Percentiles rank a stretch among this genome's conserved stretches.
Conservation (phyloP, 2,797 vertebrate genomes). For the Sebastes nivosus region DNA sequence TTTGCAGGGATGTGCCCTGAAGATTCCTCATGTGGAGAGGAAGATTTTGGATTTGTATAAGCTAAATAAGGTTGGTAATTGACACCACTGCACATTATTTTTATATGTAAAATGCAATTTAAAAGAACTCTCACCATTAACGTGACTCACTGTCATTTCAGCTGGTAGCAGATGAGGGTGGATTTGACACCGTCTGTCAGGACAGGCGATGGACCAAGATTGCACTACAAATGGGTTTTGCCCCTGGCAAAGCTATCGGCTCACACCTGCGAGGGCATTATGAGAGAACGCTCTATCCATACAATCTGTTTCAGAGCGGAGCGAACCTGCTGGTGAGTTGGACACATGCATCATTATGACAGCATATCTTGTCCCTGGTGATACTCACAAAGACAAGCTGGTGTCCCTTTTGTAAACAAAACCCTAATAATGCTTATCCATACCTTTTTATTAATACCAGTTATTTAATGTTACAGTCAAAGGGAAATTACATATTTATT, state of each 20-base stretch:
- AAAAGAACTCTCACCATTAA: not conserved
- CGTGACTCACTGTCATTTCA: conserved; percentile 54
- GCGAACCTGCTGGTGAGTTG: conserved; percentile 92
- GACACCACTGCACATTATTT: not conserved
- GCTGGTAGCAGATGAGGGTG: conserved; percentile 97
- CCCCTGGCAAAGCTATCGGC: conserved; percentile 96
- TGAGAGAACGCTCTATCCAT: conserved; percentile 94
- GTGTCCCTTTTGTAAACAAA: not conserved
- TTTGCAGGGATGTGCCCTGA: conserved; percentile 93
- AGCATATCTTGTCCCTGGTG: not conserved
- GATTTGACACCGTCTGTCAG: conserved; percentile 92
- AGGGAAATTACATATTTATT: not conserved
- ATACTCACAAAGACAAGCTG: not conserved
- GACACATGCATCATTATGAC: not conserved
- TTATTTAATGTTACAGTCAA: not conserved
- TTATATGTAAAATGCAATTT: not conserved
- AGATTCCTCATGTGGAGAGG: conserved; percentile 96
- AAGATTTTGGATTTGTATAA: conserved; percentile 97
- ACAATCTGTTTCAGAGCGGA: conserved; percentile 94
- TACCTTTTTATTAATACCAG: not conserved
- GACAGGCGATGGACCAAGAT: conserved; percentile 98
- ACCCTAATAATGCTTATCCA: conserved; percentile 5
- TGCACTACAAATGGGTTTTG: conserved; percentile 94
- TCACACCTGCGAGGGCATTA: conserved; percentile 96
- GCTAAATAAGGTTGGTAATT: conserved; percentile 88